Evolutionary conservation across 2,113 vertebrate species (phyloP).

Genomic region (Pygoscelis antarcticus): DNA sequence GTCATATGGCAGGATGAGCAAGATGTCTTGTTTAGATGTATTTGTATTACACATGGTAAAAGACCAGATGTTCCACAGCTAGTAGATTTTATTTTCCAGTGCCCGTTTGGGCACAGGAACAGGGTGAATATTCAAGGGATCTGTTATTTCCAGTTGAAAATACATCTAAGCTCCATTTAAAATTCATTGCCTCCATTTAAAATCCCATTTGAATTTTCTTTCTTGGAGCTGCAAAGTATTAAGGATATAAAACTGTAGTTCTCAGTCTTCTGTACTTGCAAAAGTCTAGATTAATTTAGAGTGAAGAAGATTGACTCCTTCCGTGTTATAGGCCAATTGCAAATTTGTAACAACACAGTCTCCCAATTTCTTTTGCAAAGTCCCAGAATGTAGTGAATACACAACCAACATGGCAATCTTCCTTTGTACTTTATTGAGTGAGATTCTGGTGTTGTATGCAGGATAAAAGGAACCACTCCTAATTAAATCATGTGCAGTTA

Average conservation of each 20-base stretch:
- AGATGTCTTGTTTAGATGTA: background rate
- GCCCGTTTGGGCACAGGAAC: background rate
- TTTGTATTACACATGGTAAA: background rate
- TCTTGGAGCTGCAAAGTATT: background rate
- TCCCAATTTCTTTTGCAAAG: background rate
- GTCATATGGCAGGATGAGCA: background rate
- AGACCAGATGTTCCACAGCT: background rate
- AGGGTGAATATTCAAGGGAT: background rate
- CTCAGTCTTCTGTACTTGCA: background rate
- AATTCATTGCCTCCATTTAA: background rate
- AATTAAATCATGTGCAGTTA: constrained; percentile 67
- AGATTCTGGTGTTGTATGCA: constrained; percentile 17
- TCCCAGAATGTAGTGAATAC: background rate
- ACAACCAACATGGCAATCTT: background rate
- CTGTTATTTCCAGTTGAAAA: background rate
- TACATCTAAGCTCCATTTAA: background rate
- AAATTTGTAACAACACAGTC: background rate
- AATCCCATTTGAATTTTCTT: background rate
- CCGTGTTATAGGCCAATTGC: background rate
- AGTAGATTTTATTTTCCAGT: background rate
- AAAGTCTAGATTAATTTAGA: background rate
- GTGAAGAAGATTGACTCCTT: background rate
- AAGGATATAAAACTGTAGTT: background rate
- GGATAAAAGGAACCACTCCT: constrained; percentile 47
- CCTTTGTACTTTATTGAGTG: background rate